Conservation (phyloP, 1,140 invertebrate genomes). For the Bactericera cockerelli region DNA sequence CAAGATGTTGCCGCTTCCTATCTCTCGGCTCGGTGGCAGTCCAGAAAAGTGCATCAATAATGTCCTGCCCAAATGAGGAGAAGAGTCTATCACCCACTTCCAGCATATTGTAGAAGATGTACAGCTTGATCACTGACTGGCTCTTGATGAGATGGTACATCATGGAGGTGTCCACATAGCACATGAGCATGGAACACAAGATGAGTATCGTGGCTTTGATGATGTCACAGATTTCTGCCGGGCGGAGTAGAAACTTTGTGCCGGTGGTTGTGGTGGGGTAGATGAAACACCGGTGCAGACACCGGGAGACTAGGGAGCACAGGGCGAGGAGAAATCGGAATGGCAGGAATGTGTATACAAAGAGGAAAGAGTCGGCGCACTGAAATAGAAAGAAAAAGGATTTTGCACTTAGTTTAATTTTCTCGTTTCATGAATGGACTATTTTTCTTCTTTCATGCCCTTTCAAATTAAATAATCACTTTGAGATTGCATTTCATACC, state of each 20-base stretch:
- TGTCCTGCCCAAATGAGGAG: slow-evolving; percentile 96
- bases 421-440: too few species aligned
- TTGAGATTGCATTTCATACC: too few species aligned
- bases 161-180: slow-evolving; percentile 91
- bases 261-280: slow-evolving; percentile 13
- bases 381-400: slow-evolving; percentile 36
- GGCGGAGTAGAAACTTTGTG: slow-evolving; percentile 43
- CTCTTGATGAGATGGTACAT: slow-evolving; percentile 98
- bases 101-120: slow-evolving; percentile 99
- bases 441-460: too few species aligned
- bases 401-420: too few species aligned
- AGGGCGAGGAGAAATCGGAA: slow-evolving; percentile 75
- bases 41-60: slow-evolving; percentile 93
- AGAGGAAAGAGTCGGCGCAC: slow-evolving; percentile 96
- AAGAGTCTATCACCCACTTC: slow-evolving; percentile 90
- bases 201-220: slow-evolving; percentile 83
- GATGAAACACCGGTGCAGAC: slow-evolving; percentile 12
- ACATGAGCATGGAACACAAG: slow-evolving; percentile 65
- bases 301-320: slow-evolving; percentile 50
- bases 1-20: slow-evolving; percentile 66
- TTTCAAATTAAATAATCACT: too few species aligned
- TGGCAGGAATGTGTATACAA: slow-evolving; percentile 95
- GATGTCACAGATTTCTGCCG: slow-evolving; percentile 92
- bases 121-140: slow-evolving; percentile 96
- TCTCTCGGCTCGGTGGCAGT: slow-evolving; percentile 86